Percentiles rank a stretch among this genome's conserved stretches.
Evolutionary conservation across 1,140 invertebrate species (phyloP).

Genomic region (Apolygus lucorum): DNA sequence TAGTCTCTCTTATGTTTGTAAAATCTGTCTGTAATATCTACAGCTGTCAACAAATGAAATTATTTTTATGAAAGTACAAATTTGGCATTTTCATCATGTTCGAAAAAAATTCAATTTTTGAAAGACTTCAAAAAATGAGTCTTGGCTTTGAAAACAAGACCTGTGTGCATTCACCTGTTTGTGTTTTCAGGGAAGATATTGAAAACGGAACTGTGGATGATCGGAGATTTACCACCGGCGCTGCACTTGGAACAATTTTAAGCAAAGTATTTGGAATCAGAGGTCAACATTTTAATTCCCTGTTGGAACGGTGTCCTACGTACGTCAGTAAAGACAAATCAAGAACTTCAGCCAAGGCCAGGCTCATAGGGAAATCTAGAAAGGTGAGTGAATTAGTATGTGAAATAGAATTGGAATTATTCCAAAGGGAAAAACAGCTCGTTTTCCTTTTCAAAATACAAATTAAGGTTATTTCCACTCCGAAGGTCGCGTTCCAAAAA

Average conservation of each 20-base stretch:
- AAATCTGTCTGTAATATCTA: too few relatives aligned
- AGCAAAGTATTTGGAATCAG: conserved; percentile 59
- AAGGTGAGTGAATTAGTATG: conserved; percentile 52
- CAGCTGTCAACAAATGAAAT: too few relatives aligned
- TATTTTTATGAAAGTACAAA: too few relatives aligned
- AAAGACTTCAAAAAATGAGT: too few relatives aligned
- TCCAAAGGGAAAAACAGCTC: too few relatives aligned
- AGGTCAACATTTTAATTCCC: conserved; percentile 42
- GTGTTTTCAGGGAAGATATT: conserved; percentile 53
- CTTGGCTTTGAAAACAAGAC: too few relatives aligned
- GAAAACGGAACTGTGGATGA: conserved; percentile 60
- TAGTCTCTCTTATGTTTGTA: too few relatives aligned
- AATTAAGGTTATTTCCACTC: too few relatives aligned
- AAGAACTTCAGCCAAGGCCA: conserved; percentile 62
- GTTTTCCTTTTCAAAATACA: too few relatives aligned
- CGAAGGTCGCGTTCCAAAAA: too few relatives aligned
- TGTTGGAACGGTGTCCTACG: conserved; percentile 59
- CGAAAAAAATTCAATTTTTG: too few relatives aligned
- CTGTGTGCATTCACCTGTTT: conserved; percentile 25
- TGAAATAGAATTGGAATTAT: too few relatives aligned
- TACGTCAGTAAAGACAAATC: conserved; percentile 80
- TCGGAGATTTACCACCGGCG: conserved; percentile 58
- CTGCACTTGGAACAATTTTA: conserved; percentile 69
- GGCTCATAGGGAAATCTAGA: conserved; percentile 60
- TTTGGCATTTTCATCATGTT: neutral